Conservation (phyloP, 2,888 invertebrate species). For the Cheilosia pagana region DNA sequence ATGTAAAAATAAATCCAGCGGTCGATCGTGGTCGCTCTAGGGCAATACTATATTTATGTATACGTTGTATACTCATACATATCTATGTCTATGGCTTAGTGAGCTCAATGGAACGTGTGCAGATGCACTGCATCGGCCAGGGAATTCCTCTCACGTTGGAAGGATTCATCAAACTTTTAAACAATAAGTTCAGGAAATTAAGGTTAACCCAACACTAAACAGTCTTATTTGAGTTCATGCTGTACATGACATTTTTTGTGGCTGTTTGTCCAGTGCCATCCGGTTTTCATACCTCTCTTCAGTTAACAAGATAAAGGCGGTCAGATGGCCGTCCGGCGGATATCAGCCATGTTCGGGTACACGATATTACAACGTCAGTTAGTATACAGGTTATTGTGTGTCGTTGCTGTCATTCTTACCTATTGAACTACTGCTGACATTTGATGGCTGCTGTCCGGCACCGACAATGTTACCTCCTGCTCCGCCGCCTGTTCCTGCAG, state of each 20-base stretch:
- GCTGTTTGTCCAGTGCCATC: constrained; percentile 18
- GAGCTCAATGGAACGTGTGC: constrained; percentile 10
- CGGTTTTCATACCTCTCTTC: constrained; percentile 44
- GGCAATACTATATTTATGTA: not conserved
- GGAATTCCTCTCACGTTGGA: constrained; percentile 71
- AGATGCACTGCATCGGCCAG: constrained; percentile 26
- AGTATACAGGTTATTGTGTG: constrained; percentile 70
- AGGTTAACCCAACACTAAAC: constrained; percentile 10
- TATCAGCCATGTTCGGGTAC: constrained; percentile 55
- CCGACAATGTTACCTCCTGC: constrained; percentile 70
- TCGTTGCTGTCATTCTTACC: constrained; percentile 77
- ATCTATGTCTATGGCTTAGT: too few relatives aligned
- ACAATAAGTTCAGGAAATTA: constrained; percentile 56
- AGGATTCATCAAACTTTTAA: constrained; percentile 75
- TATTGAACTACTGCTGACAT: constrained; percentile 75
- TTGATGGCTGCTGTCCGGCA: constrained; percentile 75
- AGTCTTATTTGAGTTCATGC: constrained; percentile 38
- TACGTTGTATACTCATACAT: not conserved
- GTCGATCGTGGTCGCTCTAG: constrained; percentile 29
- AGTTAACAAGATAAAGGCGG: constrained; percentile 68
- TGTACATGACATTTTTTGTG: constrained; percentile 13
- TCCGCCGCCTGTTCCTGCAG: constrained; percentile 77
- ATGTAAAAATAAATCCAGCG: constrained; percentile 15
- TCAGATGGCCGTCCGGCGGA: constrained; percentile 21
- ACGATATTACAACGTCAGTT: constrained; percentile 36